Evolutionary conservation across 2,113 vertebrate species (phyloP).

Genomic region (Syrrhaptes paradoxus): DNA sequence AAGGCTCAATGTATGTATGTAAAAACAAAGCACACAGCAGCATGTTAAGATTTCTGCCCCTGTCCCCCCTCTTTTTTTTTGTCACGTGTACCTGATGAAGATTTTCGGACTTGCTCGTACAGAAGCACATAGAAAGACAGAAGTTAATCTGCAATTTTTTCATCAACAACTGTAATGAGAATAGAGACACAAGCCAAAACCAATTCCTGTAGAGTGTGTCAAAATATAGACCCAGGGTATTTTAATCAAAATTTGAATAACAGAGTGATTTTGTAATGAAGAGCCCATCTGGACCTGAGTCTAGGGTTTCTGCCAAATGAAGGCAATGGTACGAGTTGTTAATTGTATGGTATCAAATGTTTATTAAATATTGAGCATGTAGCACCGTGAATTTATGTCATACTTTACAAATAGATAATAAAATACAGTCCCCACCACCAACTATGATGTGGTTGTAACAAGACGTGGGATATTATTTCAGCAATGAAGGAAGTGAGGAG

Average conservation of each 20-base stretch:
- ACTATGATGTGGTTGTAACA: not conserved
- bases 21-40: not conserved
- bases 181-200: not conserved
- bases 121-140: not conserved
- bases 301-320: conserved; percentile 1
- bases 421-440: not conserved
- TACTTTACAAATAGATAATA: not conserved
- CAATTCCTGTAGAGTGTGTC: not conserved
- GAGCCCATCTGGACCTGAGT: not conserved
- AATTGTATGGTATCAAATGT: not conserved
- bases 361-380: conserved; percentile 18
- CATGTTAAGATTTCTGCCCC: not conserved
- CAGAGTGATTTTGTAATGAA: not conserved
- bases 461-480: not conserved
- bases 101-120: not conserved
- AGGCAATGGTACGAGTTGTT: not conserved
- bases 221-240: not conserved
- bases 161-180: not conserved
- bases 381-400: not conserved
- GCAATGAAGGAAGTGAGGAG: not conserved
- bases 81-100: not conserved
- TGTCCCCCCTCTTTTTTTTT: not conserved
- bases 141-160: not conserved
- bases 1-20: not conserved
- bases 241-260: not conserved